Evolutionary conservation across 2,888 invertebrate species (phyloP).

Genomic region (Dascillus cervinus): DNA sequence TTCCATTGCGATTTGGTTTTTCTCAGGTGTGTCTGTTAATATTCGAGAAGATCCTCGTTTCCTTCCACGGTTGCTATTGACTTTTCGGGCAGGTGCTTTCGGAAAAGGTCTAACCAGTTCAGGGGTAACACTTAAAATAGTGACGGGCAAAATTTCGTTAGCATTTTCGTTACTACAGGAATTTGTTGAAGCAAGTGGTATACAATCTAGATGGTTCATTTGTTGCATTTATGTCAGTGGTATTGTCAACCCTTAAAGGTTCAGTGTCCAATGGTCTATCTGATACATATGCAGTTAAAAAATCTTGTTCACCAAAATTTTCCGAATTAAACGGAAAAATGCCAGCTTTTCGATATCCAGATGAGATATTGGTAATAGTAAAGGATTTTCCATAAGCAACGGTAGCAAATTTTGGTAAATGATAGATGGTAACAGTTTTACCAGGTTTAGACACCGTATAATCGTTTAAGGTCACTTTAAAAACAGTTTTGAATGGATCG

Average conservation of each 20-base stretch:
- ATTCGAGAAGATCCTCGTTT: conserved; percentile 3
- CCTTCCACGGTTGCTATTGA: not conserved
- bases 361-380: no score
- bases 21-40: conserved; percentile 3
- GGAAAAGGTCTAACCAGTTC: conserved; percentile 7
- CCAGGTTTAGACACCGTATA: not conserved
- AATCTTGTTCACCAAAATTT: conserved; percentile 1
- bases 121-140: no score
- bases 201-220: no score
- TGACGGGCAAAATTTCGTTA: not conserved
- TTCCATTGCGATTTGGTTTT: conserved; percentile 1
- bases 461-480: conserved; percentile 1
- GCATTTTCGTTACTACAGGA: conserved; percentile 3
- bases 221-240: conserved; percentile 3
- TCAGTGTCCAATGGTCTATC: conserved; percentile 2
- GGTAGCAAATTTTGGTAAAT: no score
- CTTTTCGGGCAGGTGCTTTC: conserved; percentile 2
- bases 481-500: not conserved
- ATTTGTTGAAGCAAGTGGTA: conserved; percentile 2
- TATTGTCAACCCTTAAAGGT: no score
- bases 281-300: conserved; percentile 2
- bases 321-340: conserved; percentile 1
- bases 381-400: not conserved
- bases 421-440: not conserved
- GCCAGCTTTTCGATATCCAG: conserved; percentile 1